A percentile compares a stretch with the other conserved stretches of the same genome.
These are phyloP conservation scores for Paraplagusia blochii DNA, from an alignment of 2,113 vertebrate genomes.

Conservation along the genomic window DNA sequence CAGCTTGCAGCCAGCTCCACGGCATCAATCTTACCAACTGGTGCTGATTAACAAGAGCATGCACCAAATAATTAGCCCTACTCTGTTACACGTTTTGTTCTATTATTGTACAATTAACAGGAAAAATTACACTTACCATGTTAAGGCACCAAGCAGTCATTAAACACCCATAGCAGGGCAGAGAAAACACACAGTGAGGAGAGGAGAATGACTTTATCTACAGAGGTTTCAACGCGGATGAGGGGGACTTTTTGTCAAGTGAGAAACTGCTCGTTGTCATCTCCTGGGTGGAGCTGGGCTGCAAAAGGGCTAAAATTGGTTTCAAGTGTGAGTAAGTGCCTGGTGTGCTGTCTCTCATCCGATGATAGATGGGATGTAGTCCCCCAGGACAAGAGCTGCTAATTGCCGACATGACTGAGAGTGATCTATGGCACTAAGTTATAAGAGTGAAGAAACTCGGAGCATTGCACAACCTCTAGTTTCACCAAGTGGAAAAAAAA, in stretches of 20 bases:
- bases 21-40: too few relatives aligned
- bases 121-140: conserved; percentile 1
- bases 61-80: not conserved
- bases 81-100: conserved; percentile 18
- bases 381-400: conserved; percentile 51
- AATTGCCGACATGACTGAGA: conserved; percentile 59
- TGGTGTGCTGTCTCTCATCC: conserved; percentile 54
- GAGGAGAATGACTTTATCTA: conserved; percentile 24
- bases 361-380: conserved; percentile 60
- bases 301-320: conserved; percentile 64
- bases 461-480: conserved; percentile 27
- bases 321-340: conserved; percentile 73
- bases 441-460: conserved; percentile 37
- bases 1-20: too few relatives aligned
- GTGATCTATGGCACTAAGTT: conserved; percentile 59
- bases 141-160: conserved; percentile 23
- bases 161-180: conserved; percentile 16
- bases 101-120: conserved; percentile 25
- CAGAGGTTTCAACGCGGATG: conserved; percentile 44
- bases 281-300: conserved; percentile 53
- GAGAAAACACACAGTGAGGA: conserved; percentile 15
- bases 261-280: conserved; percentile 57
- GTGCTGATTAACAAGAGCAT: not conserved
- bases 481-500: conserved; percentile 27
- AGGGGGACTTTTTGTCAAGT: conserved; percentile 59